A percentile compares a stretch with the other conserved stretches of the same genome.
phyloP scores from a whole-genome alignment of 2,888 invertebrate genomes.

The Mechanitis messenoides region DNA sequence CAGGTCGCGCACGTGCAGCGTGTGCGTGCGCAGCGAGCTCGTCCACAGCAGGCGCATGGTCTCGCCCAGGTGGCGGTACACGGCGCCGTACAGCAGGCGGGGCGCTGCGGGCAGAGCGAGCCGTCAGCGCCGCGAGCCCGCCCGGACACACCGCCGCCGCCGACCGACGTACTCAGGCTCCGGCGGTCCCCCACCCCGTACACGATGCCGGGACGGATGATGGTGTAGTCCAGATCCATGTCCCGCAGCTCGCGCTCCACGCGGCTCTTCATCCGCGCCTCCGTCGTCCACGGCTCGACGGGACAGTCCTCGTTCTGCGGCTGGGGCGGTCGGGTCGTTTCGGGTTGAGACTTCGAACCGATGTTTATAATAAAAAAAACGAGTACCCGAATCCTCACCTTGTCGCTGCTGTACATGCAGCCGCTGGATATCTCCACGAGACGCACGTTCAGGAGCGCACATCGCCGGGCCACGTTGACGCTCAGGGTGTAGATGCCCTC shows the following conservation, averaged over 20 bases:
- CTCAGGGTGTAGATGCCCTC: constrained; percentile 92
- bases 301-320: constrained; percentile 86
- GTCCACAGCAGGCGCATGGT: constrained; percentile 96
- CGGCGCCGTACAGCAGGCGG: constrained; percentile 88
- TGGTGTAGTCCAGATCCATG: constrained; percentile 84
- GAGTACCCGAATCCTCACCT: constrained; percentile 65
- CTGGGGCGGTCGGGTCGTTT: constrained; percentile 37
- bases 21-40: constrained; percentile 88
- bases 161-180: constrained; percentile 82
- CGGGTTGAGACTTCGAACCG: neutral
- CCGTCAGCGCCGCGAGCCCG: too few species aligned
- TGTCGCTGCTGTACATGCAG: constrained; percentile 86
- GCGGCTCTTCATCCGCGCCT: constrained; percentile 88
- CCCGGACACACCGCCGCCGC: too few species aligned
- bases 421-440: constrained; percentile 92
- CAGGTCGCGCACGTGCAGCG: constrained; percentile 91
- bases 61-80: constrained; percentile 91
- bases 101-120: constrained; percentile 77
- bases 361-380: constrained; percentile 7
- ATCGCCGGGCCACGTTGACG: constrained; percentile 87
- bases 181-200: constrained; percentile 90
- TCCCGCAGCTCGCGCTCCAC: constrained; percentile 86
- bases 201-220: constrained; percentile 89
- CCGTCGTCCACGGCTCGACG: constrained; percentile 89
- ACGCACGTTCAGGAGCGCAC: constrained; percentile 81